Percentiles rank a stretch among this genome's conserved stretches.
phyloP scores from a whole-genome alignment of 37 sponge, comb jelly and placozoan species.

The Geodia barretti region DNA sequence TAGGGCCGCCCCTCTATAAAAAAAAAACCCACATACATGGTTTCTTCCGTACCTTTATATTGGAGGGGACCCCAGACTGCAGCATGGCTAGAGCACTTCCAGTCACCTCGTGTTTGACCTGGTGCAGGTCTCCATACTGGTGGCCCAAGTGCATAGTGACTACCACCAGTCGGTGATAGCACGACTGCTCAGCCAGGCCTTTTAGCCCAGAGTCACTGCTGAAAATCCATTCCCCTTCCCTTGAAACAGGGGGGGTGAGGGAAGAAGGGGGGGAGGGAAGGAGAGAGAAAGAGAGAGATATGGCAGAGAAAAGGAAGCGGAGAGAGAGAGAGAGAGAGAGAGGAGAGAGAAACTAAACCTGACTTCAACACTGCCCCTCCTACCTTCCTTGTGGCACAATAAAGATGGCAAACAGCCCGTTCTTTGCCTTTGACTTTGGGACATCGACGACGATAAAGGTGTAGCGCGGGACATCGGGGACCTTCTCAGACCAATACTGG shows the following conservation, averaged over 20 bases:
- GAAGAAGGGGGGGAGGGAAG: background rate
- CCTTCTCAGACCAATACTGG: constrained; percentile 63
- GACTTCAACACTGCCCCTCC: background rate
- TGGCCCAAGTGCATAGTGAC: constrained; percentile 78
- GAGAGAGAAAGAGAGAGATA: background rate
- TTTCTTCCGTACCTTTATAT: constrained; percentile 39
- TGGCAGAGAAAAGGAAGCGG: constrained; percentile 4
- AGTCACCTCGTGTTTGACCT: constrained; percentile 75
- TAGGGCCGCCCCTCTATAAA: no score
- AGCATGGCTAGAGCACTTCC: constrained; percentile 60
- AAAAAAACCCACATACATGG: no score
- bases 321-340: no score
- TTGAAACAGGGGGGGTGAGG: constrained; percentile 9
- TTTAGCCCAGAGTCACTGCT: constrained; percentile 49
- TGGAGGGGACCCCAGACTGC: constrained; percentile 24
- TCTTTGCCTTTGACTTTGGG: constrained; percentile 20
- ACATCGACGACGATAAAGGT: constrained; percentile 71
- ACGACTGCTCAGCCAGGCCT: constrained; percentile 72
- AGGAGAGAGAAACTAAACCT: no score
- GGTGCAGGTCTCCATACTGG: constrained; percentile 56
- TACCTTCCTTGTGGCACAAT: constrained; percentile 91
- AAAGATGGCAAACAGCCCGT: constrained; percentile 86
- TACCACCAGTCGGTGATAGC: constrained; percentile 72
- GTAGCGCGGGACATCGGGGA: constrained; percentile 58
- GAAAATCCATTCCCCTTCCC: constrained; percentile 86